Conservation (phyloP, 2,888 invertebrate genomes). For the Megalurothrips usitatus region DNA sequence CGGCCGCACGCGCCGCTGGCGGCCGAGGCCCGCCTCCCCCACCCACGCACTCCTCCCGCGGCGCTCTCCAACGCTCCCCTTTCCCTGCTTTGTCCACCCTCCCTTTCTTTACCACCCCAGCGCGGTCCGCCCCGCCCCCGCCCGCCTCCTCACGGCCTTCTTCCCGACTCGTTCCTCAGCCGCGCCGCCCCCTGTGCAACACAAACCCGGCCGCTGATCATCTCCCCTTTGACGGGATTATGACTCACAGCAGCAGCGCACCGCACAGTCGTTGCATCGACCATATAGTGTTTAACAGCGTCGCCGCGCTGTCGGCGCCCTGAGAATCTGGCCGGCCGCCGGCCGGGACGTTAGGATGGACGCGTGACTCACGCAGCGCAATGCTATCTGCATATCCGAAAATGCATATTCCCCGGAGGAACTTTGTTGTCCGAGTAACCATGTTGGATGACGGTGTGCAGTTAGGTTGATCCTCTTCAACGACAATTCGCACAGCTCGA, state of each 20-base stretch:
- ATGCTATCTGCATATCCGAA: no score
- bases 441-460: no score
- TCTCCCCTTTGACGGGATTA: conserved; percentile 28
- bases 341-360: no score
- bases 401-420: no score
- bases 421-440: no score
- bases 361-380: no score
- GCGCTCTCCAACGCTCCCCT: conserved; percentile 11
- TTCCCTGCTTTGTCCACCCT: neutral
- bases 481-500: no score
- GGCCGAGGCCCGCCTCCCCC: neutral
- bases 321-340: no score
- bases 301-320: neutral
- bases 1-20: neutral
- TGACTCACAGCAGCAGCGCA: conserved; percentile 13
- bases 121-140: neutral
- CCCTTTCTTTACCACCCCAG: conserved; percentile 25
- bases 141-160: conserved; percentile 21
- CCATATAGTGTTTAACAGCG: neutral
- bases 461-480: no score
- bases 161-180: neutral
- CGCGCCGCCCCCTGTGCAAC: neutral
- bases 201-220: neutral
- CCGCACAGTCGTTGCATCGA: conserved; percentile 24
- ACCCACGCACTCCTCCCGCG: neutral